Percentiles rank a stretch among this genome's conserved stretches.
phyloP scores from a whole-genome alignment of 2,113 vertebrate genomes.

The Salvelinus fontinalis region DNA sequence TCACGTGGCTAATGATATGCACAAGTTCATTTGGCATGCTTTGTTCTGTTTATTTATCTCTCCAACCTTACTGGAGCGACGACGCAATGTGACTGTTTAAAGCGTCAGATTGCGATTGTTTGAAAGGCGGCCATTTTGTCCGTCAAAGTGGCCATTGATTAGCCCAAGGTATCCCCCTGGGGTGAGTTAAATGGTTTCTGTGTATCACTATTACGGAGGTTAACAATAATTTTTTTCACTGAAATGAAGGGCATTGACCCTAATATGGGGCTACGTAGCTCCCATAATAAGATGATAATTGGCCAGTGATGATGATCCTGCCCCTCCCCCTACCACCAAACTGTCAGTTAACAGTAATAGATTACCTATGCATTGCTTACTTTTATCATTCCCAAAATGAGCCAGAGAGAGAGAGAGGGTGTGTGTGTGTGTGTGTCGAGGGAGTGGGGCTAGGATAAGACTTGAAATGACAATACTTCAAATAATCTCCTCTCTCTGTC shows the following conservation, averaged over 20 bases:
- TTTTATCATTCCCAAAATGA: constrained; percentile 63
- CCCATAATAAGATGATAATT: constrained; percentile 85
- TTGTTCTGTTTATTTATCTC: constrained; percentile 22
- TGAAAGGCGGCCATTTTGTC: constrained; percentile 23
- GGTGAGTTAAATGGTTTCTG: constrained; percentile 69
- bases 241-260: constrained; percentile 89
- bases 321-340: constrained; percentile 24
- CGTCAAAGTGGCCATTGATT: constrained; percentile 52
- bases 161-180: constrained; percentile 45
- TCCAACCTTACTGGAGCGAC: background rate
- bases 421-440: constrained; percentile 14
- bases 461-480: constrained; percentile 58
- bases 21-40: constrained; percentile 9
- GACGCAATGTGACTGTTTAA: background rate
- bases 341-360: constrained; percentile 69
- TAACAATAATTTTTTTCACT: constrained; percentile 75
- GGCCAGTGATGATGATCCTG: constrained; percentile 63
- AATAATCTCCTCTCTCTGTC: constrained; percentile 59
- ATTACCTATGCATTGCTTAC: constrained; percentile 71
- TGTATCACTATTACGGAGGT: constrained; percentile 70
- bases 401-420: background rate
- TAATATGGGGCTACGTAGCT: constrained; percentile 82
- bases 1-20: constrained; percentile 13
- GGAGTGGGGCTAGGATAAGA: constrained; percentile 7
- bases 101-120: constrained; percentile 26